Evolutionary conservation across 2,797 vertebrate genomes (phyloP), one percentile per base, ranked within the genome.

Genomic region (Scarus forsteni): DNA sequence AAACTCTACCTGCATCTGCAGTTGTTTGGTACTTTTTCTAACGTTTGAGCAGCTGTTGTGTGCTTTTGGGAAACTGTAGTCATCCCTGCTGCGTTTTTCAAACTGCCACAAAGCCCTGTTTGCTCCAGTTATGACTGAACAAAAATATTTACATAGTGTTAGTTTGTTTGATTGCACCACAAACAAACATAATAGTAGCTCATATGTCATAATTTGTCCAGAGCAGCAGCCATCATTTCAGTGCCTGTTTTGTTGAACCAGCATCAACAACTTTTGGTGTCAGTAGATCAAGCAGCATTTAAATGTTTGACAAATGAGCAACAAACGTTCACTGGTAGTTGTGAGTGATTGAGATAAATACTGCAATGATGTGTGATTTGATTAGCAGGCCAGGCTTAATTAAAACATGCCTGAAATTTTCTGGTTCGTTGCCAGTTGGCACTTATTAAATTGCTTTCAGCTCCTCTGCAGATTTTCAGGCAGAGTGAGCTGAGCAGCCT

Each of bases 351-450:
- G 53, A 69, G 45, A 51, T 78, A 59, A 80, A 40, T 39, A 52
- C 36, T 19, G 38, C 51, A 76, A 54, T 75, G 48, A 38, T 52
- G 35, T 40, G 44, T 58, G 66, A 66, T 66, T 73, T 68, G 46
- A 77, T 85, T 72, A 60, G 35, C 45, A 75, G 40, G 53, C 70
- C 60, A 19, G 61, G 46, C 40, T 64, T 19, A 72, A 73, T 55
- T 18, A 70, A 71, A 85, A 53, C 53, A 63, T 36, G 60, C 16
- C 9, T 53, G 27, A 78, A 60, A 62, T 64, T 12, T 62, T 78
- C 75, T 76, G 63, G 61, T 15, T 83, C 59, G 56, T 54, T 66
- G 53, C 70, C 67, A 60, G 44, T 68, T 52, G 63, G 52, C 56
- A 55, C 45, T 73, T 6, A 48, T 35, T 56, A 59, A 56, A 44